Evolutionary conservation across 2,113 vertebrate species (phyloP).

Genomic region (Calypte anna): DNA sequence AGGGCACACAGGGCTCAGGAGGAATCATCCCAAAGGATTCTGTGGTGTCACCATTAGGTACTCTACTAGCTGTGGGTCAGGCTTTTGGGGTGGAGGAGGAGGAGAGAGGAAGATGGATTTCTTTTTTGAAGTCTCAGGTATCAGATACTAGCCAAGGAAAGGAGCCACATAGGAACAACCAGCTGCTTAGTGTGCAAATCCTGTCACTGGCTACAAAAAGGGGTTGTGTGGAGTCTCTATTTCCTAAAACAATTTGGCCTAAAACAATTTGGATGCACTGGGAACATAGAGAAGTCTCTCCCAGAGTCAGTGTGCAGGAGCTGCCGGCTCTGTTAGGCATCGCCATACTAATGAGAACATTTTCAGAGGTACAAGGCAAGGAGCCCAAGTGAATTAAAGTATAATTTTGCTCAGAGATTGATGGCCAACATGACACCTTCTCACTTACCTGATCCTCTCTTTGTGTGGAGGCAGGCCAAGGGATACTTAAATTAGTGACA

Average conservation of each 20-base stretch:
- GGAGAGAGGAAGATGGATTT: background rate
- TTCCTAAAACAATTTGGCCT: background rate
- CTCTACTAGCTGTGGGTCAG: background rate
- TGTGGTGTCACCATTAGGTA: fast-evolving
- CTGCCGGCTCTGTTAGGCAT: fast-evolving
- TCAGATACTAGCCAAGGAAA: background rate
- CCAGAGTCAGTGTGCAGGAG: background rate
- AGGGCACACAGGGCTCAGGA: background rate
- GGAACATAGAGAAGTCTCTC: background rate
- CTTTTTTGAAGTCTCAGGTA: background rate
- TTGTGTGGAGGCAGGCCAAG: background rate
- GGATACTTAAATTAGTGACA: background rate
- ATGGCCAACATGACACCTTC: background rate
- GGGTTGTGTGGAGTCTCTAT: background rate
- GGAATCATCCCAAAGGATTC: background rate
- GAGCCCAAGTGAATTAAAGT: background rate
- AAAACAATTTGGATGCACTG: background rate
- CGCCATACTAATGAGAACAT: fast-evolving
- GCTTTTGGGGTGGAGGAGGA: background rate
- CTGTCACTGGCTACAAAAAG: background rate
- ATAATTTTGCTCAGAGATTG: background rate
- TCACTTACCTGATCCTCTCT: background rate
- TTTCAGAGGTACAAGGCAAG: background rate
- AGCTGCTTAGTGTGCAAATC: background rate
- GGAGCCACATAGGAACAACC: fast-evolving